Conservation (phyloP, 2,113 vertebrate species). For the Gila orcuttii region DNA sequence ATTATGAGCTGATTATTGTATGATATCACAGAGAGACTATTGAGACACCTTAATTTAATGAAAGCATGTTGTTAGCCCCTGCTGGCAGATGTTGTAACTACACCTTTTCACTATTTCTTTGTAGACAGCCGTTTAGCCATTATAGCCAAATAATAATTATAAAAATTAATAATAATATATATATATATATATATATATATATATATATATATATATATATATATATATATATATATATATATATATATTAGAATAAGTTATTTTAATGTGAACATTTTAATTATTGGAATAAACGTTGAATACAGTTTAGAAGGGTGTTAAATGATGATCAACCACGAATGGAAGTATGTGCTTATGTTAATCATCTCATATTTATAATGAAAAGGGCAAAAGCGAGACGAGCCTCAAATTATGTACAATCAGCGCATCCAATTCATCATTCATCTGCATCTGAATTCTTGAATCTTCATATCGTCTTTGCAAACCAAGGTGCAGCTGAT, state of each 20-base stretch:
- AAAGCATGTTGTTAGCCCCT: constrained; percentile 37
- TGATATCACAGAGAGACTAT: constrained; percentile 14
- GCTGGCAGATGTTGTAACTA: not conserved
- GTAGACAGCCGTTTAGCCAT: not conserved
- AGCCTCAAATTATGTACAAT: not conserved
- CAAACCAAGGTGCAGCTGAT: constrained; percentile 15
- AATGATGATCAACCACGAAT: not conserved
- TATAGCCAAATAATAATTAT: not conserved
- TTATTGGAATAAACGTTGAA: not conserved
- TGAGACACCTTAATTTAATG: constrained; percentile 10
- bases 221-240: too few relatives aligned
- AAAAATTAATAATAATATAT: too few relatives aligned
- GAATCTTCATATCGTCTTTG: not conserved
- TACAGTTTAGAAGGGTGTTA: not conserved
- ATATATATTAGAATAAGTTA: too few relatives aligned
- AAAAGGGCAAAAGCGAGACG: not conserved
- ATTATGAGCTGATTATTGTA: constrained; percentile 33
- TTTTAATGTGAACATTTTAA: not conserved
- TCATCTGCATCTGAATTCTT: constrained; percentile 13
- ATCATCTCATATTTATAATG: constrained; percentile 12
- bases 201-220: too few relatives aligned
- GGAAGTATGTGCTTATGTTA: not conserved
- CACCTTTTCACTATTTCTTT: not conserved
- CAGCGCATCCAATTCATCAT: not conserved
- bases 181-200: too few relatives aligned